phyloP scores from a whole-genome alignment of 2,797 vertebrate genomes.

The Sciurus vulgaris region DNA sequence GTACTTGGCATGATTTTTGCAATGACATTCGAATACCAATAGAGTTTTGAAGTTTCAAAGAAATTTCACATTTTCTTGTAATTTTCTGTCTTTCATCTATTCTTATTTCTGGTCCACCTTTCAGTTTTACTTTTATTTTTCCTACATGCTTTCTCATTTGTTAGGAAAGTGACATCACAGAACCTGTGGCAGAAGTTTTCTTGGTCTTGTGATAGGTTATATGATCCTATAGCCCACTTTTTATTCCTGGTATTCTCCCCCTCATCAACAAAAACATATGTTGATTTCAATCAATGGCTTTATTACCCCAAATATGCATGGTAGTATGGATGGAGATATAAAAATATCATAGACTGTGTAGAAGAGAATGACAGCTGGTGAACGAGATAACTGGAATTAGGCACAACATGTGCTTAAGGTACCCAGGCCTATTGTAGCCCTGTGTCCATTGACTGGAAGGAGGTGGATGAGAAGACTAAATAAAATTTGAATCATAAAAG shows the following conservation, averaged over 20 bases:
- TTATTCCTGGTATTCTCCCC: not conserved
- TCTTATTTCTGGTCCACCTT: not conserved
- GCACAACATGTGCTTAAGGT: not conserved
- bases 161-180: not conserved
- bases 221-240: not conserved
- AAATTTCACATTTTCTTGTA: not conserved
- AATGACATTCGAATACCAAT: not conserved
- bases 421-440: not conserved
- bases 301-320: not conserved
- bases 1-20: not conserved
- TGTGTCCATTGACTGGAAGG: not conserved
- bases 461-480: not conserved
- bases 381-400: not conserved
- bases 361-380: not conserved
- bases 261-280: not conserved
- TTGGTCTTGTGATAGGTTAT: not conserved
- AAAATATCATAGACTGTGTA: not conserved
- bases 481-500: not conserved
- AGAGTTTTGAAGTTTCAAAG: not conserved
- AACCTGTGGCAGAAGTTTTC: not conserved
- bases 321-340: not conserved
- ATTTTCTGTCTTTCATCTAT: not conserved
- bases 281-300: not conserved
- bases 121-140: not conserved
- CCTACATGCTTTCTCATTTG: not conserved